Percentiles rank a stretch among this genome's conserved stretches.
These are phyloP conservation scores for Orthosia gracilis DNA, from an alignment of 2,888 invertebrate genomes.

Conservation along the genomic window DNA sequence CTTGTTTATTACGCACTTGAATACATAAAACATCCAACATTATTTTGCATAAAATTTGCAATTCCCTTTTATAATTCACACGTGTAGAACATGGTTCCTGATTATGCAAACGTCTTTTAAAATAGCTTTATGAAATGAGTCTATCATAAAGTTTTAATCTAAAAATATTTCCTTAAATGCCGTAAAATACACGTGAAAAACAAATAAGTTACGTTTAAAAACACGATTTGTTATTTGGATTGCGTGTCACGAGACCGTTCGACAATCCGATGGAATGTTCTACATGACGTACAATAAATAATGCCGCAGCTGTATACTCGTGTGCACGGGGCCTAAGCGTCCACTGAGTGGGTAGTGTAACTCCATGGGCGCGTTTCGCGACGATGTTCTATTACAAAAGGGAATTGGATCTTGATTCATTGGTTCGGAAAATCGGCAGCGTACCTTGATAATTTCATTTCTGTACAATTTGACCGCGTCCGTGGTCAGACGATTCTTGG, in stretches of 20 bases:
- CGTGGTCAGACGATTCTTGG: conserved; percentile 90
- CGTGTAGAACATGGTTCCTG: conserved; percentile 38
- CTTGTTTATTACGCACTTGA: conserved; percentile 34
- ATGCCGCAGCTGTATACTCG: conserved; percentile 67
- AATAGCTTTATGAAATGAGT: conserved; percentile 48
- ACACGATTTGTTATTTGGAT: conserved; percentile 73
- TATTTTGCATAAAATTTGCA: conserved; percentile 28
- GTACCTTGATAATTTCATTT: conserved; percentile 92
- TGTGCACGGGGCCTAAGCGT: conserved; percentile 82
- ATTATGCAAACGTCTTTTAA: conserved; percentile 50
- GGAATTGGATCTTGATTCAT: conserved; percentile 92
- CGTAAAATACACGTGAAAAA: conserved; percentile 66
- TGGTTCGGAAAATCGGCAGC: conserved; percentile 91
- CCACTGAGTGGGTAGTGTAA: conserved; percentile 89
- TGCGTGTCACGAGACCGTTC: conserved; percentile 77
- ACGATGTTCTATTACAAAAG: conserved; percentile 91
- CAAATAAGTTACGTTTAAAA: conserved; percentile 70
- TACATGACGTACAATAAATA: conserved; percentile 74
- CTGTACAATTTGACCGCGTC: conserved; percentile 91
- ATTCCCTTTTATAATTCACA: conserved; percentile 39
- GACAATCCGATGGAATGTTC: conserved; percentile 74
- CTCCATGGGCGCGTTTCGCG: conserved; percentile 88
- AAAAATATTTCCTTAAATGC: conserved; percentile 58
- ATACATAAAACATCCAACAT: conserved; percentile 23
- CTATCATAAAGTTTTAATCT: conserved; percentile 53